These are phyloP conservation scores for Galeruca laticollis DNA, from an alignment of 2,888 invertebrate genomes.

Conservation along the genomic window DNA sequence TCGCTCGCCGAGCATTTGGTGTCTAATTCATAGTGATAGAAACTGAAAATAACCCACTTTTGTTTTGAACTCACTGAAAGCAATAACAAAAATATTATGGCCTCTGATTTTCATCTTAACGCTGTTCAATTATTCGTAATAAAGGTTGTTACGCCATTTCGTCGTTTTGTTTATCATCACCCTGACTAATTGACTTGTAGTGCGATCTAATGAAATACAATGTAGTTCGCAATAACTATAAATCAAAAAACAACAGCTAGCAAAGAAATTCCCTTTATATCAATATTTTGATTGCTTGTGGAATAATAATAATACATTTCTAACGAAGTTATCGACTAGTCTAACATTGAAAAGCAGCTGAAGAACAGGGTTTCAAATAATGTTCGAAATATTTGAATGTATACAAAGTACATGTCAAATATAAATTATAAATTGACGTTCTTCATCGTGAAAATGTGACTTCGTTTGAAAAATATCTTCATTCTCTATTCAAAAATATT, in stretches of 20 bases:
- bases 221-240: not conserved
- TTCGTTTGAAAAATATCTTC: no score
- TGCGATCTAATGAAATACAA: not conserved
- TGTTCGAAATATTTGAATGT: no score
- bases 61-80: not conserved
- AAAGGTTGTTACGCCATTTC: slow-evolving; percentile 10
- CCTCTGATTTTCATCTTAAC: not conserved
- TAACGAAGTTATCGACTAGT: no score
- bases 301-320: no score
- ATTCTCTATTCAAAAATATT: no score
- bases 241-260: not conserved
- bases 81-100: not conserved
- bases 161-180: not conserved
- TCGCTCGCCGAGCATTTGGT: not conserved
- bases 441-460: no score
- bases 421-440: no score
- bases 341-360: no score
- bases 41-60: slow-evolving; percentile 16
- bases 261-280: no score
- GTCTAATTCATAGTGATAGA: slow-evolving; percentile 22
- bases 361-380: no score
- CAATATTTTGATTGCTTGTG: no score
- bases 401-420: no score
- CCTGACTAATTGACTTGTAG: not conserved
- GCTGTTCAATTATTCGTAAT: slow-evolving; percentile 8